These are phyloP conservation scores for Halyomorpha halys DNA, from an alignment of 1,140 invertebrate species.

Conservation along the genomic window DNA sequence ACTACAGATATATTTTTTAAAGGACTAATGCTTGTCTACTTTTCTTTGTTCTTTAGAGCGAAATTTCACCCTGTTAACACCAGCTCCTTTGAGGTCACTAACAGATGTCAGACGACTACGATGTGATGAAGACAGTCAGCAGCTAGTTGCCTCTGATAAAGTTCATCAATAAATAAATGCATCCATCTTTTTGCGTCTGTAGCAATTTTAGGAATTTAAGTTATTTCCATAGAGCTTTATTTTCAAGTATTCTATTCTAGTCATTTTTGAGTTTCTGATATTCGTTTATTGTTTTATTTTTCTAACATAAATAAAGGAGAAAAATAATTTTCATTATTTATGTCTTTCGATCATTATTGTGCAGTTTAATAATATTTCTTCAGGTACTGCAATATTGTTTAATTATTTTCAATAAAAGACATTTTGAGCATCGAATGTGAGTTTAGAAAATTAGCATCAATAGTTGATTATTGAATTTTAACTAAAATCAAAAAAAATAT, in stretches of 20 bases:
- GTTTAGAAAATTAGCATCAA: not conserved
- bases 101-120: constrained; percentile 41
- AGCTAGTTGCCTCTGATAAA: constrained; percentile 41
- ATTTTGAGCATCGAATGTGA: constrained; percentile 2
- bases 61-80: constrained; percentile 39
- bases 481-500: not conserved
- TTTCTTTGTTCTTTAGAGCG: constrained; percentile 21
- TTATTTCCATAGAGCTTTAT: no score
- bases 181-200: not conserved
- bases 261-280: no score
- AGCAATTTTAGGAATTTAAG: no score
- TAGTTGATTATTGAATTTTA: not conserved
- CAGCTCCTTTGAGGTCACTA: constrained; percentile 41
- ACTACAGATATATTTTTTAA: no score
- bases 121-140: constrained; percentile 41
- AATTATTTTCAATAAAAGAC: constrained; percentile 2
- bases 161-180: constrained; percentile 1
- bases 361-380: not conserved
- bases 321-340: not conserved
- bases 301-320: not conserved
- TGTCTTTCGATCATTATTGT: not conserved
- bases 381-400: not conserved
- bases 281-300: not conserved
- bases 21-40: not conserved
- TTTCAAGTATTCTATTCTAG: no score